Base-by-base conservation (phyloP, 1,140 invertebrate genomes). In the Eumaeus atala region DNA sequence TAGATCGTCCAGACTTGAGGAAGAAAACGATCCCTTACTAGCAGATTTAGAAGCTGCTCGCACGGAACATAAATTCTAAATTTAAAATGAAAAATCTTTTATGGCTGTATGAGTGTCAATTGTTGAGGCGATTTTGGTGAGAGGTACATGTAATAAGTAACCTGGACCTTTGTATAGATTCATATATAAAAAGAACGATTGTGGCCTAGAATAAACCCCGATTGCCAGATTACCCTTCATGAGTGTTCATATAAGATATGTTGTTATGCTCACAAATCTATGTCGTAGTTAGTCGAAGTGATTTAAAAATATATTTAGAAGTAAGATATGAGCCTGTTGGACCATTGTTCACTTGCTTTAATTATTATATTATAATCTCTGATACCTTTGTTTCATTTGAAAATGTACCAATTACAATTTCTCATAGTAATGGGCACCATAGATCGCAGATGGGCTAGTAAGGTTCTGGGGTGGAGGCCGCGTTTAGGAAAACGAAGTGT, bases 21-120 rank as follows among this genome's bases (percentile, higher is more conserved):
- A 88, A 36, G 91, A 92, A 60, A 90, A 89, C 38, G 91, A 91
- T 74, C 91, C 91, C 0, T 68, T 92, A 52, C 64, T 90, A 44
- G 77, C 84, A 18, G 89, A 91, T 54, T 78, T 88, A 51, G 90
- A 91, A 56, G 84, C 88, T 50, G 82, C 89, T 55, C 85, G 81
- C 44, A 87, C 88, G 50, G 84, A 87, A 52, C 78, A 85, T 62
- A 85, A 85, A 61, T 84, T 85, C 72, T 83, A 77, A 66, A 48
- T 40, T 48, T 42, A 61, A 61, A 48, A 51, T 38, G n/a, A 56
- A 52, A 47, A 12, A 16, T 33, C 3, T 14, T 16, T 18, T 42
- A 44, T 42, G 17, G n/a, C 21, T 28, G 38, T 16, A 42, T 42
- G 38, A 0, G 51, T 42, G 37, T 50, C 48, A 50, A 50, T 33